A percentile compares a stretch with the other conserved stretches of the same genome.
These are phyloP conservation scores for Astatoreochromis straeleni DNA, from an alignment of 2,113 vertebrate species.

Conservation along the genomic window DNA sequence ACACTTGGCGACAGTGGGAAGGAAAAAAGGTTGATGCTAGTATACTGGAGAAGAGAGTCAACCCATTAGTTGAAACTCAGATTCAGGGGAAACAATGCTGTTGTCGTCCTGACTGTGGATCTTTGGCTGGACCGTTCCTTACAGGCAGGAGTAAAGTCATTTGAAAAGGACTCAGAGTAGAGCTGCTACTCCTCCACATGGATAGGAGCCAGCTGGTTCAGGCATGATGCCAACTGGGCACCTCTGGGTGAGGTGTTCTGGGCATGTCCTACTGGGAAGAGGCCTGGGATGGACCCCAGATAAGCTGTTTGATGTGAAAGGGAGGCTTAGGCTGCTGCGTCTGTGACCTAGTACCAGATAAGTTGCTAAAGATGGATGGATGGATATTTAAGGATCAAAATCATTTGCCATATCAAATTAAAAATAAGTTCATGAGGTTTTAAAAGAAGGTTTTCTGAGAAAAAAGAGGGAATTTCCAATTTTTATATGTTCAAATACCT, in stretches of 20 bases:
- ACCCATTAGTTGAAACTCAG: not conserved
- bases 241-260: not conserved
- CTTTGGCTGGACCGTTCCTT: not conserved
- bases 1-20: not conserved
- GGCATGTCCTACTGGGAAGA: not conserved
- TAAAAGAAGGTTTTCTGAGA: not conserved
- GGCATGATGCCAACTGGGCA: not conserved
- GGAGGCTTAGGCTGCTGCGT: not conserved
- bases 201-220: not conserved
- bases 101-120: not conserved
- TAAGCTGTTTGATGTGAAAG: not conserved
- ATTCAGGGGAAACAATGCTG: not conserved
- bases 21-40: not conserved
- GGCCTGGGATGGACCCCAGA: not conserved
- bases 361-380: not conserved
- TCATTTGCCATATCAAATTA: not conserved
- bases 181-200: not conserved
- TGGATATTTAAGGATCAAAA: not conserved
- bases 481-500: not conserved
- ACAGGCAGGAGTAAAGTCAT: not conserved
- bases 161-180: not conserved
- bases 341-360: not conserved
- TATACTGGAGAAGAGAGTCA: not conserved
- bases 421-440: not conserved
- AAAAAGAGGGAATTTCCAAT: not conserved